Evolutionary conservation across 2,888 invertebrate genomes (phyloP), one percentile per base, ranked within the genome.

Genomic region (Melikaiella ostensackeni): DNA sequence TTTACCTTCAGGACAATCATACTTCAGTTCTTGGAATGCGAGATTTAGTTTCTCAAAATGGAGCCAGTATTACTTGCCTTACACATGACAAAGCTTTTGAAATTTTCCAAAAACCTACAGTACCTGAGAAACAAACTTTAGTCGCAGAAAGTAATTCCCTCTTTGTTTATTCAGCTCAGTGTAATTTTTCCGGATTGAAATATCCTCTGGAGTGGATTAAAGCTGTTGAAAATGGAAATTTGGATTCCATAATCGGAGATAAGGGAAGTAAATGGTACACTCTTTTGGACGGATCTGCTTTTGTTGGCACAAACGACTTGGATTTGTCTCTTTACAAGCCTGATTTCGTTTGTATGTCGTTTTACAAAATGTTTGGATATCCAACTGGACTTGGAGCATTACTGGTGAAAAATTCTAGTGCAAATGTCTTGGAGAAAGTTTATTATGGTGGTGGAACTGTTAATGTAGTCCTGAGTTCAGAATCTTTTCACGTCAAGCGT

Each of bases 391-490:
- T 99, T 24, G 99, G 99, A 42, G 98, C 97, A 16, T 91, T 98
- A 27, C 89, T 99, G 76, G 95, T 98, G 0, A 95, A 93, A 87
- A 96, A 96, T 88, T 89, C 91, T 27, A 95, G 94, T 88, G 92
- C 92, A 55, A 79, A 92, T 86, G 91, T 94, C 11, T 92, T 98
- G 81, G 92, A 93, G 78, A 95, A 96, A 88, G 92, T 91, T 75
- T 98, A 97, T 91, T 98, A 97, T 92, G 98, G 98, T 27, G 99
- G 99, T 57, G 99, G 99, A 11, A 98, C 98, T 2, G 97, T 99
- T 13, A 94, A 97, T 87, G 95, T 98, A 88, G 95, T 96, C 16
- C 92, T 98, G 84, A 95, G 96, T 78, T 93, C 93, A 59, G 93
- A 94, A 89, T 93, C 95, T 88, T 95, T 94, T 86, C 96, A 97